These are phyloP conservation scores for Orchestes rusci DNA, from an alignment of 2,888 invertebrate genomes.

Conservation along the genomic window DNA sequence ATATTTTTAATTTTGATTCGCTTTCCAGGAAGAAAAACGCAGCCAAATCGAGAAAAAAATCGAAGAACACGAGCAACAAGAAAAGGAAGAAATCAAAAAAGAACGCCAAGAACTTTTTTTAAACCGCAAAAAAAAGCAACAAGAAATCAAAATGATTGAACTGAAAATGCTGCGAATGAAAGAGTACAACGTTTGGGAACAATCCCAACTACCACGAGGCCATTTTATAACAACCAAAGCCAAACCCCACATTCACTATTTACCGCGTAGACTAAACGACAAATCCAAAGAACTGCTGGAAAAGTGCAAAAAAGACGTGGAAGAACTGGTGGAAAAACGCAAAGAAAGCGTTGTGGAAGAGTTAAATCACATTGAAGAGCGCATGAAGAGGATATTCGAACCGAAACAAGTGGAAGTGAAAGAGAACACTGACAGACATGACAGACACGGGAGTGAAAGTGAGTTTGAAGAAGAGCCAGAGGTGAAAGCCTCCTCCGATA, in stretches of 20 bases:
- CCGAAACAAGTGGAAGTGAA: conserved; percentile 17
- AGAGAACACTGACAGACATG: conserved; percentile 13
- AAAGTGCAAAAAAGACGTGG: conserved; percentile 56
- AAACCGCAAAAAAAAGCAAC: conserved; percentile 79
- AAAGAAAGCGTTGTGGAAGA: conserved; percentile 58
- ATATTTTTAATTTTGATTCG: too few species aligned
- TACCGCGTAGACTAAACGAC: conserved; percentile 72
- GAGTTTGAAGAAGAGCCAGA: conserved; percentile 9
- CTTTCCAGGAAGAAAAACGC: conserved; percentile 70
- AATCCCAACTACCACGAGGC: conserved; percentile 64
- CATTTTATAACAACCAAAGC: conserved; percentile 83
- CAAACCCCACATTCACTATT: conserved; percentile 81
- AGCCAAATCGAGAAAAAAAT: conserved; percentile 86
- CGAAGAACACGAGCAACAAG: conserved; percentile 82
- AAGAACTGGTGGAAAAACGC: conserved; percentile 59
- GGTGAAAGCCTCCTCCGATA: too few species aligned
- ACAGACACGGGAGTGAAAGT: conserved; percentile 17
- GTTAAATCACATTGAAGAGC: conserved; percentile 55
- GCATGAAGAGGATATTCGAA: conserved; percentile 43
- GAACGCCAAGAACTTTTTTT: conserved; percentile 80
- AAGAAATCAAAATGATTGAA: conserved; percentile 82
- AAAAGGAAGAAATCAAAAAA: conserved; percentile 75
- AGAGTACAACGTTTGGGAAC: conserved; percentile 85
- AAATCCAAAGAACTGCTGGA: conserved; percentile 60
- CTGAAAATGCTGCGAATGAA: conserved; percentile 82